These are phyloP conservation scores for Pheosia gnoma DNA, from an alignment of 2,888 invertebrate genomes.

Conservation along the genomic window DNA sequence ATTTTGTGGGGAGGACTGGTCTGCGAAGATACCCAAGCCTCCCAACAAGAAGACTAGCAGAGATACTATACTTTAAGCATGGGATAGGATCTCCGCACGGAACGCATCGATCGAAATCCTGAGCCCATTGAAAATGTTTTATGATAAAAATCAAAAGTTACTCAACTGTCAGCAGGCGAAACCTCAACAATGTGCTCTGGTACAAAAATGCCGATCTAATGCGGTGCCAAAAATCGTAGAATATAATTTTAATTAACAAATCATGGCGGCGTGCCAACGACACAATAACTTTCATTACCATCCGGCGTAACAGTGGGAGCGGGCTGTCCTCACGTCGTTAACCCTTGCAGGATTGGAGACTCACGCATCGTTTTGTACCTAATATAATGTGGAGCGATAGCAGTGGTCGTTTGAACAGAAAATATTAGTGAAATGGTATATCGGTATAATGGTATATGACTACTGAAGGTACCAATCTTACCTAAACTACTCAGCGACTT, in stretches of 20 bases:
- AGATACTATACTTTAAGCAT: too few relatives aligned
- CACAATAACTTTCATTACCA: slow-evolving; percentile 34
- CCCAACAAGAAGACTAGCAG: too few relatives aligned
- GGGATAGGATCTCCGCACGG: too few relatives aligned
- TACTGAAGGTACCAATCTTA: neutral
- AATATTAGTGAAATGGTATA: neutral
- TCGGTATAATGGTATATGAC: too few relatives aligned
- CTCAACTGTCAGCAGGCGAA: neutral
- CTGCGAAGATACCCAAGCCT: too few relatives aligned
- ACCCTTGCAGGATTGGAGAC: slow-evolving; percentile 10
- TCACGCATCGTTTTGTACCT: neutral
- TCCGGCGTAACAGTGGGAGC: neutral
- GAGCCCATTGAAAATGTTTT: too few relatives aligned
- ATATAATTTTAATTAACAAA: slow-evolving; percentile 45
- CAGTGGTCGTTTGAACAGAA: neutral
- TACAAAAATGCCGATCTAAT: slow-evolving; percentile 20
- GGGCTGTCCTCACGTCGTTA: slow-evolving; percentile 6
- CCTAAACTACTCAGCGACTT: neutral
- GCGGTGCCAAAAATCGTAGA: slow-evolving; percentile 42
- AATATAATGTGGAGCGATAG: neutral
- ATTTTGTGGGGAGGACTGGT: too few relatives aligned
- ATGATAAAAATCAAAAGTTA: neutral
- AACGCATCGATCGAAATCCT: too few relatives aligned
- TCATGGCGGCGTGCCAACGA: slow-evolving; percentile 31
- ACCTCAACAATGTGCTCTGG: neutral